A percentile compares a stretch with the other conserved stretches of the same genome.
phyloP scores from a whole-genome alignment of 2,113 vertebrate genomes.

The Atrichornis clamosus region DNA sequence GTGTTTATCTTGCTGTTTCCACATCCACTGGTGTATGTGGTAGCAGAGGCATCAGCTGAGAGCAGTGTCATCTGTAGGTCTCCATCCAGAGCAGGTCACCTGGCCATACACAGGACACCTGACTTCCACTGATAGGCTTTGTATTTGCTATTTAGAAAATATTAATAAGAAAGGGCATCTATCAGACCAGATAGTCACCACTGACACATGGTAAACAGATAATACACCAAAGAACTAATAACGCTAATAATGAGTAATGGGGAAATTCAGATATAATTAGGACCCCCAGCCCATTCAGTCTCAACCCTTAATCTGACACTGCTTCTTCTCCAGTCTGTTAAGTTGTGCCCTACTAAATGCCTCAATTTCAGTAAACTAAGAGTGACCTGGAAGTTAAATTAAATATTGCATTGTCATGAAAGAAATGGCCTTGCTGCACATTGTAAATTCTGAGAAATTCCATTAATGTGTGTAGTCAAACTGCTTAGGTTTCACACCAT shows the following conservation, averaged over 20 bases:
- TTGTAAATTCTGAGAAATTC: background rate
- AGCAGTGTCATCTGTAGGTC: background rate
- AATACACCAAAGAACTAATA: background rate
- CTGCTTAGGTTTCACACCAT: background rate
- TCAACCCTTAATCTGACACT: background rate
- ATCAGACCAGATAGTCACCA: background rate
- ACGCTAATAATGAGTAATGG: background rate
- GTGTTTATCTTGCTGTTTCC: background rate
- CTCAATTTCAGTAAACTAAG: background rate
- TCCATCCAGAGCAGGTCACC: background rate
- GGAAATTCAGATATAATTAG: background rate
- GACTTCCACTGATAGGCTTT: background rate
- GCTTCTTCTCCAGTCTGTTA: background rate
- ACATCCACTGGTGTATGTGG: background rate
- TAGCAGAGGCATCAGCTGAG: background rate
- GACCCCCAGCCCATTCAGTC: background rate
- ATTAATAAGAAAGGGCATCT: background rate
- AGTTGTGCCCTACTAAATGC: background rate
- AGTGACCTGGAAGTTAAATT: background rate
- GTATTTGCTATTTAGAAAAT: background rate
- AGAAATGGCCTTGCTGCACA: background rate
- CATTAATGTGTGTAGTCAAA: background rate
- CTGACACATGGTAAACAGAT: background rate
- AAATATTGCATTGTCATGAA: background rate
- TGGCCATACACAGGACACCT: background rate